Conservation (phyloP, 2,888 invertebrate species). For the Drosophila leonis region DNA sequence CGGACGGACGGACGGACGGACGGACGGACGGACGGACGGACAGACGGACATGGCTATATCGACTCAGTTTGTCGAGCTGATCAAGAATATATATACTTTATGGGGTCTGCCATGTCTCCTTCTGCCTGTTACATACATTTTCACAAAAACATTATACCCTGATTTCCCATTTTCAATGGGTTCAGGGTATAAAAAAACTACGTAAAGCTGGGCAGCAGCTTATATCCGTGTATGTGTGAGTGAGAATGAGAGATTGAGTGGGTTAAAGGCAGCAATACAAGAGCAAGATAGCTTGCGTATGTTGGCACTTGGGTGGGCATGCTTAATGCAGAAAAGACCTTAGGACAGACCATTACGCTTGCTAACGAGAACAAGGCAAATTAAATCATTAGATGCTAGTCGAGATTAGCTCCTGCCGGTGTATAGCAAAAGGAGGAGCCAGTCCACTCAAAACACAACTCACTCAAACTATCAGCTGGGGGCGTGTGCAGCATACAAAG, state of each 20-base stretch:
- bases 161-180: too few relatives aligned
- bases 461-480: conserved; percentile 63
- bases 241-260: conserved; percentile 16
- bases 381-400: conserved; percentile 85
- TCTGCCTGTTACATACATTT: too few relatives aligned
- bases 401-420: conserved; percentile 58
- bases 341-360: conserved; percentile 84
- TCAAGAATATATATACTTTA: too few relatives aligned
- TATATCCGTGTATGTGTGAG: not conserved
- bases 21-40: too few relatives aligned
- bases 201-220: conserved; percentile 43
- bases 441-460: conserved; percentile 41
- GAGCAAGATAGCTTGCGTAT: conserved; percentile 23
- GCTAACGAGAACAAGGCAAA: conserved; percentile 85
- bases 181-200: too few relatives aligned
- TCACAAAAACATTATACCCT: too few relatives aligned
- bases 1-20: too few relatives aligned
- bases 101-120: too few relatives aligned
- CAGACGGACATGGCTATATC: too few relatives aligned
- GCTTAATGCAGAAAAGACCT: conserved; percentile 67
- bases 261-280: not conserved
- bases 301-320: conserved; percentile 2
- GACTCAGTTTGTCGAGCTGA: too few relatives aligned
- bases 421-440: conserved; percentile 48
- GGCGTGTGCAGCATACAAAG: conserved; percentile 61